These are phyloP conservation scores for Tenualosa ilisha DNA, from an alignment of 2,797 vertebrate genomes.

Conservation along the genomic window DNA sequence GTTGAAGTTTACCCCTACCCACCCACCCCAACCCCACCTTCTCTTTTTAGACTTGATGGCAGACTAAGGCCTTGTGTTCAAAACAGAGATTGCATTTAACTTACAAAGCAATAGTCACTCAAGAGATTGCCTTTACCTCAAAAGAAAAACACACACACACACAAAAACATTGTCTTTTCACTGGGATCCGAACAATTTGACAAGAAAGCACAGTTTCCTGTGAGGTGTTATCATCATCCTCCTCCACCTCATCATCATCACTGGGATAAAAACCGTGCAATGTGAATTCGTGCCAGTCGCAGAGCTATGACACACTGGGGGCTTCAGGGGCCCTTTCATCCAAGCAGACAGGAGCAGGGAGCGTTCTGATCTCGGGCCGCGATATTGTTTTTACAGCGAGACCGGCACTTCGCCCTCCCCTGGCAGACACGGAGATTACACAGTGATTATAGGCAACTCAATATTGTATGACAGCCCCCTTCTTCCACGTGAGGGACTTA, in stretches of 20 bases:
- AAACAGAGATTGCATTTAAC: conserved; percentile 9
- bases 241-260: background rate
- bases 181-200: background rate
- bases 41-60: background rate
- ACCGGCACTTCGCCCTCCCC: conserved; percentile 85
- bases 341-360: conserved; percentile 76
- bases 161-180: background rate
- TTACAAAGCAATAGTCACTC: conserved; percentile 11
- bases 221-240: background rate
- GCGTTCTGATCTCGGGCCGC: conserved; percentile 86
- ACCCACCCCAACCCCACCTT: too few species aligned
- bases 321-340: conserved; percentile 71
- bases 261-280: background rate
- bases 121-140: background rate
- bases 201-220: background rate
- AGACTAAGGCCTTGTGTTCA: conserved; percentile 1
- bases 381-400: conserved; percentile 87
- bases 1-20: background rate
- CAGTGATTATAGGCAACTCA: conserved; percentile 93
- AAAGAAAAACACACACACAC: background rate
- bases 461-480: conserved; percentile 89
- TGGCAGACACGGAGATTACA: conserved; percentile 91
- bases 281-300: background rate
- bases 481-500: conserved; percentile 88
- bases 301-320: background rate